Evolutionary conservation across 1,140 invertebrate species (phyloP).

Genomic region (Sycophila sp.): DNA sequence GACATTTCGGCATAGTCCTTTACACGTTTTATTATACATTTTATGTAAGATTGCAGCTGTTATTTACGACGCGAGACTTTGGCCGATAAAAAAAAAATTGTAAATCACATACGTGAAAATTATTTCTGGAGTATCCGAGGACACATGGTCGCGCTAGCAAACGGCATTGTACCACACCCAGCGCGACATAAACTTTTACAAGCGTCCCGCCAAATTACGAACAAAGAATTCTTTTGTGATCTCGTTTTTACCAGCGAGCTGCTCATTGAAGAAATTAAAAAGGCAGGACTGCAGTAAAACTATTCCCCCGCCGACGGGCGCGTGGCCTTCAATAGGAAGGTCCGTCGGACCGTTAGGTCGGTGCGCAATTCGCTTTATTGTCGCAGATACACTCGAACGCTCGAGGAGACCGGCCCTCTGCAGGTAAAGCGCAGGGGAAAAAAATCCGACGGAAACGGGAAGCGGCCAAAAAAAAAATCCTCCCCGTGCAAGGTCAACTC

Average conservation of each 20-base stretch:
- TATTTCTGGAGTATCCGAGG: too few species aligned
- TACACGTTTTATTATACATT: too few species aligned
- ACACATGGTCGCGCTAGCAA: background rate
- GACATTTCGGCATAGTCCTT: too few species aligned
- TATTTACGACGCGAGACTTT: background rate
- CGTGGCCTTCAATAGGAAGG: background rate
- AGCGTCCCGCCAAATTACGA: background rate
- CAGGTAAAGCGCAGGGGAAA: conserved; percentile 33
- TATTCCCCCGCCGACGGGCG: background rate
- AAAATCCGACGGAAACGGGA: background rate
- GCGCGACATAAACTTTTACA: conserved; percentile 25
- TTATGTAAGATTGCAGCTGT: too few species aligned
- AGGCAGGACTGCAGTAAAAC: background rate
- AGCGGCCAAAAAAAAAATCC: background rate
- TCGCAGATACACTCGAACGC: conserved; percentile 19
- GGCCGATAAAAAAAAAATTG: conserved; percentile 9
- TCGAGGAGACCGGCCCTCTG: background rate
- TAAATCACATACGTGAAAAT: conserved; percentile 1
- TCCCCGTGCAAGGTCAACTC: conserved; percentile 49
- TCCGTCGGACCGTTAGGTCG: conserved; percentile 41
- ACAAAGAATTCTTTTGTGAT: background rate
- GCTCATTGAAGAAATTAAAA: background rate
- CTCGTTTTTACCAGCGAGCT: conserved; percentile 25
- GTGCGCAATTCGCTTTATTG: conserved; percentile 46
- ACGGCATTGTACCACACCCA: background rate